Conservation (phyloP, 2,888 invertebrate species). For the Nyleta sp. region DNA sequence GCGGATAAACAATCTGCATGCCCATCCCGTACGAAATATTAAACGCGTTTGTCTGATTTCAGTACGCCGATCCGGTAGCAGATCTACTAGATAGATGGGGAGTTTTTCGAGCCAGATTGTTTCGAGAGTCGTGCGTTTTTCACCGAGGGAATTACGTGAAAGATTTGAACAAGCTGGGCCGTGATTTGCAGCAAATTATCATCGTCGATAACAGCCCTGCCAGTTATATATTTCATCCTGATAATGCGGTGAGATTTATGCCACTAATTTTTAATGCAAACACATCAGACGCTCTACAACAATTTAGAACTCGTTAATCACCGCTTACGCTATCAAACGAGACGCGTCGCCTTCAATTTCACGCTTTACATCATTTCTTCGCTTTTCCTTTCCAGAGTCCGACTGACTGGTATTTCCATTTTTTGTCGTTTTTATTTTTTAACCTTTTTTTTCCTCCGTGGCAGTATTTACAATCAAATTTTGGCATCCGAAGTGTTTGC, state of each 20-base stretch:
- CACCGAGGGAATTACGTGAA: slow-evolving; percentile 99
- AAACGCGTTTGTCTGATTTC: slow-evolving; percentile 67
- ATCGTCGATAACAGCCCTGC: slow-evolving; percentile 99
- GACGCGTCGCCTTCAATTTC: no score
- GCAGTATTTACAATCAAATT: no score
- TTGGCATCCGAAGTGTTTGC: no score
- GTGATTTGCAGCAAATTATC: slow-evolving; percentile 97
- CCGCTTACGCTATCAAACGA: no score
- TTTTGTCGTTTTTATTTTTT: no score
- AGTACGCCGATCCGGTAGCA: slow-evolving; percentile 99
- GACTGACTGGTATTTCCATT: no score
- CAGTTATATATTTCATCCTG: slow-evolving; percentile 99
- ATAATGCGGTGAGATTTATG: slow-evolving; percentile 95
- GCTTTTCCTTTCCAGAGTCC: no score
- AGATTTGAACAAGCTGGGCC: slow-evolving; percentile 98
- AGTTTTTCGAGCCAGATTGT: slow-evolving; percentile 97
- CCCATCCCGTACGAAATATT: no score
- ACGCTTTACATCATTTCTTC: no score
- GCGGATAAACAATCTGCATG: no score
- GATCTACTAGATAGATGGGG: slow-evolving; percentile 99
- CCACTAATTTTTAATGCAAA: slow-evolving; percentile 19
- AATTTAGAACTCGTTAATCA: not conserved
- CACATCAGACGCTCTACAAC: slow-evolving; percentile 21
- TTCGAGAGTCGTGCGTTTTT: slow-evolving; percentile 99
- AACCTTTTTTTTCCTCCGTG: no score